These are phyloP conservation scores for Tethea ocularis DNA, from an alignment of 2,888 invertebrate genomes.

Conservation along the genomic window DNA sequence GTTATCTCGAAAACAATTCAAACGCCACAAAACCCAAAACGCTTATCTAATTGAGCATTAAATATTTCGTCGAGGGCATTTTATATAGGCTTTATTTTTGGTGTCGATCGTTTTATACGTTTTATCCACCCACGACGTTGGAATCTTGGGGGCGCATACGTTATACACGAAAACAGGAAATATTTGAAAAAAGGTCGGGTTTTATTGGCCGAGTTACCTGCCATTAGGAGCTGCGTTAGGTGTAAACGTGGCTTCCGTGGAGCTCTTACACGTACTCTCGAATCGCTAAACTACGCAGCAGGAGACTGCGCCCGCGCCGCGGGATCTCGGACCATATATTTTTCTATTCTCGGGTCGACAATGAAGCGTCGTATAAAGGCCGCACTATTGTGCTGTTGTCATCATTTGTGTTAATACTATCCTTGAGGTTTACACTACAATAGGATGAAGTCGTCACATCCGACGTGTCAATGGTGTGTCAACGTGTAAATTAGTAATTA, in stretches of 20 bases:
- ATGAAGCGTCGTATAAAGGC: constrained; percentile 70
- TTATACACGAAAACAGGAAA: constrained; percentile 79
- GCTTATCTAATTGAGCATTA: constrained; percentile 83
- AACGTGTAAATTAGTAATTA: constrained; percentile 81
- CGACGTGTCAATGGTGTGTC: constrained; percentile 76
- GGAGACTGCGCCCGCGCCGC: constrained; percentile 69
- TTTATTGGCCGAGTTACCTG: constrained; percentile 82
- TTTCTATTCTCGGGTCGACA: constrained; percentile 76
- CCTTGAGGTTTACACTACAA: constrained; percentile 82
- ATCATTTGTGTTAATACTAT: constrained; percentile 82
- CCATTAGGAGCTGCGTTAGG: constrained; percentile 79
- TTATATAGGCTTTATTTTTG: constrained; percentile 80
- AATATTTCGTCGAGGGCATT: constrained; percentile 81
- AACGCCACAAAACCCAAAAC: constrained; percentile 79
- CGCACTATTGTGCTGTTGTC: constrained; percentile 75
- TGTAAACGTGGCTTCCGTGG: constrained; percentile 81
- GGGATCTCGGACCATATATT: constrained; percentile 74
- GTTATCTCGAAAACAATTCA: constrained; percentile 76
- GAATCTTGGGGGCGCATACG: constrained; percentile 71
- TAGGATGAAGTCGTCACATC: constrained; percentile 75
- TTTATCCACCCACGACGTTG: constrained; percentile 80
- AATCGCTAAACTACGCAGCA: constrained; percentile 71
- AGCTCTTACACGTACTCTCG: constrained; percentile 46
- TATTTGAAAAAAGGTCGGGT: constrained; percentile 76
- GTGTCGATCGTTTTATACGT: constrained; percentile 75